Base-by-base conservation (phyloP, 2,888 invertebrate genomes). In the Stenodera caucasica region DNA sequence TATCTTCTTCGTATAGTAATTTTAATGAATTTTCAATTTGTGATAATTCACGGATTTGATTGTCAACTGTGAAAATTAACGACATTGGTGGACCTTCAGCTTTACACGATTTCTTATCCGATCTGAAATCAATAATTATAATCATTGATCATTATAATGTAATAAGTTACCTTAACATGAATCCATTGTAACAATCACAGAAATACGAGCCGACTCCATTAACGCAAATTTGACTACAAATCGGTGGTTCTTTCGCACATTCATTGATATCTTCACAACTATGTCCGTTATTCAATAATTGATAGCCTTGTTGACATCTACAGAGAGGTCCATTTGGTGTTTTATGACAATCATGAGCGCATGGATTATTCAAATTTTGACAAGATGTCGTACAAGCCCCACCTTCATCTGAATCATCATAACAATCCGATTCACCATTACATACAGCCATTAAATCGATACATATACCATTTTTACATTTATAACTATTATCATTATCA, bases 221-320 rank as follows among this genome's bases (percentile, higher is more conserved):
- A 29, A 72, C 71, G 73, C 90, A 90, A 3, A 82, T 70, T 72
- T 92, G 92, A 3, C 90, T 84, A 74, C 92, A 92, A 0, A 83
- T 78, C 15, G 80, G 77, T 0, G 81, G 80, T 14, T 82, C 80
- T 1, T 75, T 67, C 1, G 76, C 66, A 72, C 95, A 95, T 79
- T 94, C 94, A 70, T 93, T 83, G 0, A 90, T 80, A 73, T 94
- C 91, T 12, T 74, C 74, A 68, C 93, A 93, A 21, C 80, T 78
- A 51, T 76, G 79, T 30, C 84, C 83, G 70, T 88, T 86, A 0
- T 77, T 71, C 1, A 75, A 49, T 33, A 88, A 73, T 12, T 76
- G 72, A 75, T 83, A 90, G 1, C 92, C 92, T 0, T 71, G 66
- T 1, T 78, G 75, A 71, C 93, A 93, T 0, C 76, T 71, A 75